These are phyloP conservation scores for Peromyscus melanophrys DNA, from an alignment of 2,797 vertebrate genomes.

Conservation along the genomic window DNA sequence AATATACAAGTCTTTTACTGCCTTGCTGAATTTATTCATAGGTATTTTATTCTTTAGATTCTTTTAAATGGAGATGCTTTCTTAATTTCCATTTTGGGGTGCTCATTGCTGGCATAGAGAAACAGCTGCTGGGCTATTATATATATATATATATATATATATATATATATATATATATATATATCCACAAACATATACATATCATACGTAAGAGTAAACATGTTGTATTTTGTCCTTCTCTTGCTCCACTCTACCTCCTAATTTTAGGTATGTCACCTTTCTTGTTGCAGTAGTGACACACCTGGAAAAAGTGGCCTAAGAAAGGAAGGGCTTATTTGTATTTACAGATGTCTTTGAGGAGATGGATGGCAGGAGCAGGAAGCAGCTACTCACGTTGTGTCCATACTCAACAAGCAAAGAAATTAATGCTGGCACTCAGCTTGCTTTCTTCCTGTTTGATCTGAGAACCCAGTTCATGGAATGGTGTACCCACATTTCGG, in stretches of 20 bases:
- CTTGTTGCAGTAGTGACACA: background rate
- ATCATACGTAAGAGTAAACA: background rate
- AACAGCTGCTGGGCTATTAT: background rate
- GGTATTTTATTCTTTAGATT: constrained; percentile 51
- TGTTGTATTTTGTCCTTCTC: background rate
- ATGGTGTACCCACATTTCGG: background rate
- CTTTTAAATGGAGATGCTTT: constrained; percentile 43
- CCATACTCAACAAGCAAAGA: background rate
- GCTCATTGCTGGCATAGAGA: background rate
- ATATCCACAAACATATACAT: background rate
- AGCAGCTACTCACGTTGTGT: background rate
- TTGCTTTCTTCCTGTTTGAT: background rate
- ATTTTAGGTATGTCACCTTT: background rate
- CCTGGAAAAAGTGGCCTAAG: background rate
- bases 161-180: rapidly evolving
- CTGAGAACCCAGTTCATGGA: background rate
- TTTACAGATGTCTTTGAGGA: background rate
- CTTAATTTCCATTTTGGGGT: constrained; percentile 58
- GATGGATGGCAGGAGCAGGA: no score
- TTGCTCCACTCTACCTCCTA: background rate
- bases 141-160: no score
- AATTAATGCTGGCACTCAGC: background rate
- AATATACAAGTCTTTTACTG: constrained; percentile 28
- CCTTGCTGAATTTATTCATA: constrained; percentile 57
- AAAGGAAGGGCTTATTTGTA: background rate